phyloP scores from a whole-genome alignment of 1,140 invertebrate genomes.

The Bombus picipes region DNA sequence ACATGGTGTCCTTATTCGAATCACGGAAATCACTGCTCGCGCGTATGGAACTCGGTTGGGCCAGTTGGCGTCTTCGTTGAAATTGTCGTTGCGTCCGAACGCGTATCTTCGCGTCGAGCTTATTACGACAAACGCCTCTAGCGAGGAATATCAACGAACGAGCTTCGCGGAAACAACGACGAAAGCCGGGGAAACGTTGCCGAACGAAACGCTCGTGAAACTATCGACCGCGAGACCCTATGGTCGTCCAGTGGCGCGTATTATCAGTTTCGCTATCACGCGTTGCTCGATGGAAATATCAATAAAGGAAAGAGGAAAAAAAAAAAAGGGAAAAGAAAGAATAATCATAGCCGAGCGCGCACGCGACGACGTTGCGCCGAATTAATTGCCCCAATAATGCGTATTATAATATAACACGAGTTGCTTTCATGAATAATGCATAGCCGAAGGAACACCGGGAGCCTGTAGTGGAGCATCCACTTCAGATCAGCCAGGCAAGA shows the following conservation, averaged over 20 bases:
- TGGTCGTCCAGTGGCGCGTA: not conserved
- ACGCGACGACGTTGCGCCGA: constrained; percentile 58
- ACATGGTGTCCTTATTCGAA: no score
- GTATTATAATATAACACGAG: constrained; percentile 79
- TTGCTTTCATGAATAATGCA: constrained; percentile 82
- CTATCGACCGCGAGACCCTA: not conserved
- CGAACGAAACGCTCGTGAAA: not conserved
- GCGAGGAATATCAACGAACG: not conserved
- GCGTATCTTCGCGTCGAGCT: not conserved
- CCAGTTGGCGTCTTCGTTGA: no score
- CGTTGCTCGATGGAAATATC: not conserved
- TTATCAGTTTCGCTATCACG: constrained; percentile 14
- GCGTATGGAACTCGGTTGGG: no score
- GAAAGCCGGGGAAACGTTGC: not conserved
- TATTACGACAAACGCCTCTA: not conserved
- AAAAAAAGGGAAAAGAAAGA: constrained; percentile 1
- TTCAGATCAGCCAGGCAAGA: constrained; percentile 82
- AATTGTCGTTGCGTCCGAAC: not conserved
- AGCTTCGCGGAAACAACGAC: not conserved
- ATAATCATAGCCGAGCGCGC: constrained; percentile 16
- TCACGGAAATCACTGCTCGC: not conserved
- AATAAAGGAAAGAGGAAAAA: no score
- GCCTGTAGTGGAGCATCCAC: constrained; percentile 78
- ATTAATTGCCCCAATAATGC: constrained; percentile 60
- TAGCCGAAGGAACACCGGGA: constrained; percentile 80